A percentile compares a stretch with the other conserved stretches of the same genome.
Evolutionary conservation across 2,113 vertebrate genomes (phyloP).

Genomic region (Motacilla alba): DNA sequence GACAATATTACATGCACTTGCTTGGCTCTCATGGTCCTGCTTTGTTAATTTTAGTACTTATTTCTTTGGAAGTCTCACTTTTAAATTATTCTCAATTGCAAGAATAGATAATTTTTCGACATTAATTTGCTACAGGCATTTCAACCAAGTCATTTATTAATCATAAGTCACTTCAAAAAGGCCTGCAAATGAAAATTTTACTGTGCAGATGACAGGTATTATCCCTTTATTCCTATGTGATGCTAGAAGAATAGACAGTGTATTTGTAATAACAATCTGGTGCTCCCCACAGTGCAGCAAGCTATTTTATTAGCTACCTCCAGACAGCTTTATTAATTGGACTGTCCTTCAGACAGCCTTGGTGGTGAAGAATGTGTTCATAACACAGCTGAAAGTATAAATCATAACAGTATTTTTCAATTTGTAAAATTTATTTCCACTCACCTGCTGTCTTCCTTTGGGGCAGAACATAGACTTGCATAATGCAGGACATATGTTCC

Average conservation of each 20-base stretch:
- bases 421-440: neutral
- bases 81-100: neutral
- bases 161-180: neutral
- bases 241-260: neutral
- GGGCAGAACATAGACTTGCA: neutral
- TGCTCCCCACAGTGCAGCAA: neutral
- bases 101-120: neutral
- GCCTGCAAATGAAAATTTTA: neutral
- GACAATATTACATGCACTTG: neutral
- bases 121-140: neutral
- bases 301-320: neutral
- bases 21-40: neutral
- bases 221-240: neutral
- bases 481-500: neutral
- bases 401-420: neutral
- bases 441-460: neutral
- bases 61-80: neutral
- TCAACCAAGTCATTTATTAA: neutral
- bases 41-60: neutral
- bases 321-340: slow-evolving; percentile 15
- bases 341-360: slow-evolving; percentile 11
- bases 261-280: neutral
- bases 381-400: neutral
- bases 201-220: neutral
- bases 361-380: neutral